Evolutionary conservation across 2,888 invertebrate genomes (phyloP).

Genomic region (Spodoptera littoralis): DNA sequence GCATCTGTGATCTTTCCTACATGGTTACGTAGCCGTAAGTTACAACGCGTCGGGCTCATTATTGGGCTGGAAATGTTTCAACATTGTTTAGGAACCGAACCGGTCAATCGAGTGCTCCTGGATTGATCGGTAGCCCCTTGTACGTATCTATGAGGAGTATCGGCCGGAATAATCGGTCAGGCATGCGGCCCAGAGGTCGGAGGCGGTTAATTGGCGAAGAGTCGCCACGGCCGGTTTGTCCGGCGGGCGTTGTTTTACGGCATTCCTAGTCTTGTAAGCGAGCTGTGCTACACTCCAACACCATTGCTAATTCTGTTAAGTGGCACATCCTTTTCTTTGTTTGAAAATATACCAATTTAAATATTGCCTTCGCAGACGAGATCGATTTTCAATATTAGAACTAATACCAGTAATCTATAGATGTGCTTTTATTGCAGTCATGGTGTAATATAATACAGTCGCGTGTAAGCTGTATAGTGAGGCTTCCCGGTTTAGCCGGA

Average conservation of each 20-base stretch:
- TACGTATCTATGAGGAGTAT: constrained; percentile 74
- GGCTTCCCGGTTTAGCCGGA: constrained; percentile 80
- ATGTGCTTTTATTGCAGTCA: constrained; percentile 24
- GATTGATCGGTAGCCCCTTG: constrained; percentile 48
- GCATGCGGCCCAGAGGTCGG: constrained; percentile 80
- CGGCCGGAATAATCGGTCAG: constrained; percentile 66
- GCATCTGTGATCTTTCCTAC: constrained; percentile 51
- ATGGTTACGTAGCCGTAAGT: constrained; percentile 24
- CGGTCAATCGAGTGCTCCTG: constrained; percentile 51
- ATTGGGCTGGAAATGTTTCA: constrained; percentile 28
- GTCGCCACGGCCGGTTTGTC: constrained; percentile 80
- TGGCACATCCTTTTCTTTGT: constrained; percentile 59
- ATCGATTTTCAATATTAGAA: not conserved
- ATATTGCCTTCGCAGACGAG: constrained; percentile 10
- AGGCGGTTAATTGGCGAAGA: constrained; percentile 86
- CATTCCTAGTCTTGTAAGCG: constrained; percentile 74
- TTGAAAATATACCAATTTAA: constrained; percentile 32
- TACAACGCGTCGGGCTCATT: constrained; percentile 19
- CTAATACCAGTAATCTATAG: not conserved
- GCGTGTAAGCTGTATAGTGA: constrained; percentile 56
- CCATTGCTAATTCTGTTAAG: constrained; percentile 59
- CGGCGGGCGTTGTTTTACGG: constrained; percentile 80
- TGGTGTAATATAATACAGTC: constrained; percentile 60
- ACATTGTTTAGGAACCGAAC: constrained; percentile 43
- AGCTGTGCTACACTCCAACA: constrained; percentile 60